Evolutionary conservation across 2,113 vertebrate species (phyloP), one percentile per base, ranked within the genome.

Genomic region (Carassius carassius): DNA sequence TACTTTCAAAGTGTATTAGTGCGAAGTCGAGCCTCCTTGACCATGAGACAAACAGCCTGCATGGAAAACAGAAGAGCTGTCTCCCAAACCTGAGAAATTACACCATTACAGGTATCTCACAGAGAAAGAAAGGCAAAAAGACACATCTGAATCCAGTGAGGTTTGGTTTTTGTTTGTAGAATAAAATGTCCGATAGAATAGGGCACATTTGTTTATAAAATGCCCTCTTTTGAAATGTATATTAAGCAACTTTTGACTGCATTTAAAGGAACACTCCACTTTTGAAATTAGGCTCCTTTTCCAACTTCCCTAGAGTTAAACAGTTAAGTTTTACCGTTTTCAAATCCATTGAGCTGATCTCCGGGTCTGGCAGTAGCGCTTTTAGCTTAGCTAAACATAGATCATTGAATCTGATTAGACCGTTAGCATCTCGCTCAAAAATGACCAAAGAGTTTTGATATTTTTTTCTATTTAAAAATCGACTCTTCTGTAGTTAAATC

Each of bases 11-110:
- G 82, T 60, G 78, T 82, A 69, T 78, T 69, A 88, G 91, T 88
- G 87, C 86, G 86, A 90, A 90, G 90, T 88, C 86, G 75, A 90
- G 82, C 41, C 58, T 69, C 29, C 32, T 60, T 69, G 78, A 87
- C 87, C 72, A 84, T 82, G 4, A 83, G 80, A 78, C 32, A 56
- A 63, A 80, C 87, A 75, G 76, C 25, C 76, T 78, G 54, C 76
- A 54, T 1, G 25, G 49, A 29, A 76, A 76, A 76, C 44, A 76
- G 23, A 41, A 13, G 9, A n/a, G 12, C 37, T 74, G 70, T 23
- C 23, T 14, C 23, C 4, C 70, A 74, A 49, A 49, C 72, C 11
- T 49, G 44, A 47, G 3, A 49, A 49, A 23, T n/a, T 0, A 49
- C 14, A 5, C 72, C 7, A 51, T 51, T 75, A 21, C 1, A 41